Base-by-base conservation (phyloP, 2,113 vertebrate species). In the Ornithorhynchus anatinus region DNA sequence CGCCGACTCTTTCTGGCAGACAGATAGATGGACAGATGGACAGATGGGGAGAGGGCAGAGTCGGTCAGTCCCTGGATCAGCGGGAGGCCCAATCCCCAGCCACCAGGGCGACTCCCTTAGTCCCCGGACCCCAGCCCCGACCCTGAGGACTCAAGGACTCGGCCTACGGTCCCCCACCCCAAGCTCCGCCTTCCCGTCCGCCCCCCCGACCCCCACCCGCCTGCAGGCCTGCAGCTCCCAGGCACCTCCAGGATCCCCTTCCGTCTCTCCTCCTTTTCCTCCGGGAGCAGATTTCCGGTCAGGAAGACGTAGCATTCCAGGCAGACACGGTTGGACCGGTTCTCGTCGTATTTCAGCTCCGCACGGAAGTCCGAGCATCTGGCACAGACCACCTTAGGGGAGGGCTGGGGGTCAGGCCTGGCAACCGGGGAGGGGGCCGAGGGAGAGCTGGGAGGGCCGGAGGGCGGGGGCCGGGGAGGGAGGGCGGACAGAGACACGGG, bases 231-330 rank as follows among this genome's bases (percentile, higher is more conserved):
- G 23, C n/a, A n/a, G 25, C 12, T n/a, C n/a, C n/a, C n/a, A n/a
- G n/a, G n/a, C 76, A 94, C 93, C 91, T 94, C 92, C 59, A 95
- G 78, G 75, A 94, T 89, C 47, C 92, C 89, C 59, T 68, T 88
- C 43, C 64, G 83, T 74, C 52, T 88, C 61, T 84, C 90, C 22
- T 86, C 89, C 10, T 31, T 80, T 19, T 86, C 80, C 23, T 82
- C 45, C 0, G 65, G 85, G 48, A 85, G 62, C 22, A 75, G 14
- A 0, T 52, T 77, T 6, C 92, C 92, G 0, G 81, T 93, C 20
- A 95, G 91, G 80, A 86, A 86, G 6, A 53, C 0, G 48, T 89
- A 94, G 37, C 93, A 94, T 40, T 77, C 33, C 7, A 60, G n/a
- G 75, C 94, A 95, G 32, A 94, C 94, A 0, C 93, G 89, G 78